phyloP scores from a whole-genome alignment of 2,888 invertebrate species.

The Sarcophaga subvicina region DNA sequence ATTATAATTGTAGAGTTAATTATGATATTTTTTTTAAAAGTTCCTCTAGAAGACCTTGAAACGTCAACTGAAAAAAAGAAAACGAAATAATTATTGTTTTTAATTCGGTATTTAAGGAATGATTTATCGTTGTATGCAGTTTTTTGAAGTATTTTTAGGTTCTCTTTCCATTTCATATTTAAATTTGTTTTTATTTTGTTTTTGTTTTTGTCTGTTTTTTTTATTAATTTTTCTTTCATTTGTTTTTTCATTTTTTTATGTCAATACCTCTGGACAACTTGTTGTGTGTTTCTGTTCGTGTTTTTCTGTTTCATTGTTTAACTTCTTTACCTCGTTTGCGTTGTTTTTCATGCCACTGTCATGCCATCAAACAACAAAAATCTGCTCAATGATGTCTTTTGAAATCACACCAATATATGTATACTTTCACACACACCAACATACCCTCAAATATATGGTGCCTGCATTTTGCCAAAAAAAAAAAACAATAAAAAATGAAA shows the following conservation, averaged over 20 bases:
- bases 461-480: constrained; percentile 24
- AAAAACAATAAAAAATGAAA: constrained; percentile 7
- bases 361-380: constrained; percentile 3
- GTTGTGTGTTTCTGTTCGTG: constrained; percentile 1
- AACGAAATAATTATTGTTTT: neutral
- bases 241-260: neutral
- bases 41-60: constrained; percentile 75
- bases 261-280: neutral
- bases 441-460: neutral
- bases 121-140: neutral
- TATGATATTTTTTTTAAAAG: constrained; percentile 75
- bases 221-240: neutral
- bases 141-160: constrained; percentile 11
- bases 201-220: constrained; percentile 39
- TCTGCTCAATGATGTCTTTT: neutral
- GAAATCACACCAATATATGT: neutral
- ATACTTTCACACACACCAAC: neutral
- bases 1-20: neutral
- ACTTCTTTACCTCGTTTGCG: constrained; percentile 5
- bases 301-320: constrained; percentile 57
- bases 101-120: neutral
- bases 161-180: constrained; percentile 59
- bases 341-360: constrained; percentile 31
- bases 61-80: constrained; percentile 19
- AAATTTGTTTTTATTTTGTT: constrained; percentile 62